phyloP scores from a whole-genome alignment of 2,113 vertebrate species.

The Sebastes schlegelii region DNA sequence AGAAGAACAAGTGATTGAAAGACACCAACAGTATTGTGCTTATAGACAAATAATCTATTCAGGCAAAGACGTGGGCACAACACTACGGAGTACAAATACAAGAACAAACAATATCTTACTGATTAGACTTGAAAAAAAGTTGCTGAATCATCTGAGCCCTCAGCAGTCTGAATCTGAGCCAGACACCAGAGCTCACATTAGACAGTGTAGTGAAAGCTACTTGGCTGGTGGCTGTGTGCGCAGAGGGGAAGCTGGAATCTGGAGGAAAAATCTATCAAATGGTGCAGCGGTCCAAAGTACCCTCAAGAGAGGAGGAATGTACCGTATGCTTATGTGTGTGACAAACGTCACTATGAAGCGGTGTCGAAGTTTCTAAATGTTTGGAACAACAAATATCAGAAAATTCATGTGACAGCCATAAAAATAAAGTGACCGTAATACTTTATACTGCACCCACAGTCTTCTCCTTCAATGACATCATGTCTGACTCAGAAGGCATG shows the following conservation, averaged over 20 bases:
- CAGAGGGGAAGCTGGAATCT: constrained; percentile 17
- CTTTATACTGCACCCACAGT: not conserved
- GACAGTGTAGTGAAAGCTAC: constrained; percentile 29
- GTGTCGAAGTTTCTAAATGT: not conserved
- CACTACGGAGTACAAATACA: not conserved
- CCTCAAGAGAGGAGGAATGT: not conserved
- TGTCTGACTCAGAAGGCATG: not conserved
- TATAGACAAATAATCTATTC: too few relatives aligned
- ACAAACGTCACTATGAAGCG: not conserved
- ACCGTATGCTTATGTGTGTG: not conserved
- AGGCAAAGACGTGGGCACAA: not conserved
- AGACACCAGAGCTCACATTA: constrained; percentile 21
- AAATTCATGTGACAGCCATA: too few relatives aligned
- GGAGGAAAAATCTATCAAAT: constrained; percentile 1
- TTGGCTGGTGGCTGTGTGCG: not conserved
- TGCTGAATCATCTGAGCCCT: constrained; percentile 34
- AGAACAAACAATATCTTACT: not conserved
- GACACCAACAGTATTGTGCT: not conserved
- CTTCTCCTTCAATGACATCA: not conserved
- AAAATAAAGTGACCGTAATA: not conserved
- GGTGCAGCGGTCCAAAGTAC: not conserved
- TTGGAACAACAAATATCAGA: not conserved
- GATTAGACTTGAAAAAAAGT: not conserved
- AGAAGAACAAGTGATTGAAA: not conserved
- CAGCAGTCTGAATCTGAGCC: constrained; percentile 28